Evolutionary conservation across 1,140 invertebrate genomes (phyloP), one percentile per base, ranked within the genome.

Genomic region (Zaprionus inermis): DNA sequence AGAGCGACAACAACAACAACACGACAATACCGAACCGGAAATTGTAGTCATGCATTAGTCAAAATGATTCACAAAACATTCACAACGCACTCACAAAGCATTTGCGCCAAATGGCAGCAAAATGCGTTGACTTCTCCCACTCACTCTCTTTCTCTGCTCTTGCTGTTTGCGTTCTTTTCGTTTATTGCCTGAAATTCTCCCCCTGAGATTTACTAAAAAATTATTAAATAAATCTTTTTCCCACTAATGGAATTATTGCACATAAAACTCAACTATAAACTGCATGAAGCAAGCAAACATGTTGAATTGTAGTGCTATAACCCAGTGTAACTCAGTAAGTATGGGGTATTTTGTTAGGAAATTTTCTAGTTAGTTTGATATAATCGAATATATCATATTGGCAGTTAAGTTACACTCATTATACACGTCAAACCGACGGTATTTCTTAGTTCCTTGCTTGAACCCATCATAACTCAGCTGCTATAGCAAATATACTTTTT

Each of bases 51-150:
- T 61, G 22, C 51, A 60, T 61, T 61, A 51, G 46, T 61, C 59
- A 22, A 61, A 36, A 51, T 61, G 59, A 61, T 64, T 64, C 60
- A 64, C 51, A 64, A 54, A 41, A 59, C 14, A 44, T 59, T 30
- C 57, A 41, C 55, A 57, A 51, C 10, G 38, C n/a, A 44, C n/a
- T 44, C 38, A 49, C 44, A 46, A 46, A 46, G n/a, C 44, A 46
- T 46, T 46, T 28, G 24, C 44, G 44, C 44, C 44, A 49, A 49
- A 18, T 49, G 44, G 44, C 44, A 49, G n/a, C 38, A 44, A 44
- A 49, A 49, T 49, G 44, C 18, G 18, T 20, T 11, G 16, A 16
- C 18, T 20, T 18, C 18, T 20, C 0, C 20, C 20, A 12, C 10
- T 49, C 10, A 11, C 44, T 49, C 10, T 22, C 18, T 20, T 10